Evolutionary conservation across 2,797 vertebrate species (phyloP).

Genomic region (Australoheros facetus): DNA sequence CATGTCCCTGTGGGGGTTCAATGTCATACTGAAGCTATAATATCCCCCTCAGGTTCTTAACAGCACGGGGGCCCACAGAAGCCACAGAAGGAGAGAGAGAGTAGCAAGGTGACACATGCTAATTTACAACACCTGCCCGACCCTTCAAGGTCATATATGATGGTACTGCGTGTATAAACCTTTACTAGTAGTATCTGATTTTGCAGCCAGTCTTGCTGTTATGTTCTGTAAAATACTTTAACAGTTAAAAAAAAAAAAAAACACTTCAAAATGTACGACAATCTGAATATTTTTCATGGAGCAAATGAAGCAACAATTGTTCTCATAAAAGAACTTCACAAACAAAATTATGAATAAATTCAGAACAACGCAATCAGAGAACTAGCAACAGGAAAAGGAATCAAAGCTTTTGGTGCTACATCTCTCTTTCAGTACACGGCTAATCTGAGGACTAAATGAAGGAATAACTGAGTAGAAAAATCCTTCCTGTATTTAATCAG

Average conservation of each 20-base stretch:
- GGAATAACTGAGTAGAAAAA: background rate
- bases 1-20: conserved; percentile 27
- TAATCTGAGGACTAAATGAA: background rate
- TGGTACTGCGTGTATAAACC: background rate
- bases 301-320: background rate
- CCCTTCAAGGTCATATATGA: background rate
- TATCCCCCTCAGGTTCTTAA: conserved; percentile 3
- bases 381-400: background rate
- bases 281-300: background rate
- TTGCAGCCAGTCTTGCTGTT: background rate
- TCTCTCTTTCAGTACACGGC: background rate
- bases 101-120: conserved; percentile 8
- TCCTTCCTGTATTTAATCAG: background rate
- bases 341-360: background rate
- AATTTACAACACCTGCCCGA: conserved; percentile 19
- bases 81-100: background rate
- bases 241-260: background rate
- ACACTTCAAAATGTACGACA: background rate
- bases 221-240: background rate
- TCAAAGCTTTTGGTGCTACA: background rate
- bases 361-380: background rate
- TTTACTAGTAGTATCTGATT: background rate
- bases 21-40: background rate
- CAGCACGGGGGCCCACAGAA: conserved; percentile 3
- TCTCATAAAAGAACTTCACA: background rate